phyloP scores from a whole-genome alignment of 2,888 invertebrate genomes.

The Embidobia sp. region DNA sequence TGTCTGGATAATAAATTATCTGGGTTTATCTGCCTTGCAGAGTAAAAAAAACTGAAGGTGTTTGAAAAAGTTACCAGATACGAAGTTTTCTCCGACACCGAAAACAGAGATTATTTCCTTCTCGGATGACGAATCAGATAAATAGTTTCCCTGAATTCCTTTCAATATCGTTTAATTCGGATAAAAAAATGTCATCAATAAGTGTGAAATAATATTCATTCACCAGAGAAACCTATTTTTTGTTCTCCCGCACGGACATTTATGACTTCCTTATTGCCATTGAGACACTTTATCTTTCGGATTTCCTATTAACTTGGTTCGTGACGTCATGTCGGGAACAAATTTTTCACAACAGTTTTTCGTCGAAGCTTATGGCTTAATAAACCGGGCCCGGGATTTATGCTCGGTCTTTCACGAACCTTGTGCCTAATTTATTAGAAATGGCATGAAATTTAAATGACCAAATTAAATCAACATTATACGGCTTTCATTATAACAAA shows the following conservation, averaged over 20 bases:
- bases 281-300: constrained; percentile 12
- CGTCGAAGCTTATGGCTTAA: constrained; percentile 40
- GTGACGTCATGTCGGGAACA: constrained; percentile 2
- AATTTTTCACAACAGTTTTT: constrained; percentile 32
- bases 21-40: no score
- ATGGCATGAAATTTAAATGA: constrained; percentile 35
- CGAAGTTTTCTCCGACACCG: no score
- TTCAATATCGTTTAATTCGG: no score
- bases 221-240: neutral
- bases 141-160: no score
- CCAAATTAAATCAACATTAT: constrained; percentile 41
- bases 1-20: no score
- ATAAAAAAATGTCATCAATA: constrained; percentile 12
- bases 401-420: constrained; percentile 6
- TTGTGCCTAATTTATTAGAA: constrained; percentile 22
- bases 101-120: no score
- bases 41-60: no score
- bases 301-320: constrained; percentile 22
- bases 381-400: constrained; percentile 17
- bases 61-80: no score
- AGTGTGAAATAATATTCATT: constrained; percentile 32
- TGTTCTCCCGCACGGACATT: neutral
- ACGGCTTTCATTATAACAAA: constrained; percentile 30
- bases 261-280: constrained; percentile 17
- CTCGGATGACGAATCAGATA: no score